Base-by-base conservation (phyloP, 2,113 vertebrate genomes). In the Lynx canadensis region DNA sequence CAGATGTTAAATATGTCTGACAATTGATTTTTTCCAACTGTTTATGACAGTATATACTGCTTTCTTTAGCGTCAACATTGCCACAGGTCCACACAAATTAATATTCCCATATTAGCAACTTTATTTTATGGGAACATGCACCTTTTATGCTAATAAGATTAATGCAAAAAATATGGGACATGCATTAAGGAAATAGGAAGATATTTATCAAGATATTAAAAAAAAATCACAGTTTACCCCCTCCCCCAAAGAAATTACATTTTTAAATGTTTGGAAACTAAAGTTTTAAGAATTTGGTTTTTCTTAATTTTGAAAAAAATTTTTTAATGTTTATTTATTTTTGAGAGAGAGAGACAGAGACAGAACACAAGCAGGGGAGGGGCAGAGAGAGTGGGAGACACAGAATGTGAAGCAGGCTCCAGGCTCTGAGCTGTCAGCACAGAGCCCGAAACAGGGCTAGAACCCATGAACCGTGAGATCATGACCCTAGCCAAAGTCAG, bases 1-100 rank as follows among this genome's bases (percentile, higher is more conserved):
- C 3, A 36, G 29, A 89, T 73, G 91, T 88, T 68, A 91, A 93
- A 14, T 73, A 87, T 27, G 5, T 60, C 38, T 52, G 18, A 55
- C 41, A 95, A 81, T 23, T 96, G 29, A 89, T 90, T 96, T 97
- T 92, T 15, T 63, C 16, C 14, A 91, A 69, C 12, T 71, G 2
- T 1, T 84, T 85, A 41, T 60, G 25, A 74, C 3, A 66, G 3
- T 60, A 29, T 79, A 9, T 25, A 4, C 18, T 38, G 45, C 4
- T 25, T 11, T 69, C 41, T n/a, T 52, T 21, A 50, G 8, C 41
- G 19, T n/a, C 25, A 71, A 90, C 19, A 33, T 25, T 86, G 66
- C 69, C 12, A 23, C 1, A 60, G 36, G 33, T 79, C 11, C 15
- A 74, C 3, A 21, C 13, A 79, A 85, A 90, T 38, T 71, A 73